These are phyloP conservation scores for Brachyistius frenatus DNA, from an alignment of 2,113 vertebrate species.

Conservation along the genomic window DNA sequence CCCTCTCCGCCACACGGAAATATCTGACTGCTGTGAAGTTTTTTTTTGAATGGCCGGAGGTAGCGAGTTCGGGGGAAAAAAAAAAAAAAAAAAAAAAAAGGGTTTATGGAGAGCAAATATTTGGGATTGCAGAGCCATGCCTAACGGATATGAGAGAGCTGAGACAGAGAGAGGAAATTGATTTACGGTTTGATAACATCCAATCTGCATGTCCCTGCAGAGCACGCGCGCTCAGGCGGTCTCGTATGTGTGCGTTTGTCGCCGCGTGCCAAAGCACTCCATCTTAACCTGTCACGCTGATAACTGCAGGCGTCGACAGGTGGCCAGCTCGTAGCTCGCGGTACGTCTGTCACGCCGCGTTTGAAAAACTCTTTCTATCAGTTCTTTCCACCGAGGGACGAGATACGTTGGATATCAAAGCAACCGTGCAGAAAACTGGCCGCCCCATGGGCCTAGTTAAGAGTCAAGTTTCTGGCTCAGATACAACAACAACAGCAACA, in stretches of 20 bases:
- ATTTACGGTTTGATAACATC: slow-evolving; percentile 43
- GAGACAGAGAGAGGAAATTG: slow-evolving; percentile 14
- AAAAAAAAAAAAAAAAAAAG: neutral
- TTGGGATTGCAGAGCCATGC: slow-evolving; percentile 18
- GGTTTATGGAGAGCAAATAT: slow-evolving; percentile 26
- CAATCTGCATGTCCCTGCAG: slow-evolving; percentile 51
- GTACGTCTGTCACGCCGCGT: slow-evolving; percentile 23
- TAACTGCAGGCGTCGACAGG: slow-evolving; percentile 62
- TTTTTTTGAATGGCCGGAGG: slow-evolving; percentile 18
- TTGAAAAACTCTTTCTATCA: slow-evolving; percentile 22
- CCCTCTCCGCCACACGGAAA: neutral
- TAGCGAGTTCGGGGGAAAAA: neutral
- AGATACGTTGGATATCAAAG: slow-evolving; percentile 30
- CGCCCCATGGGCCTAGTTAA: slow-evolving; percentile 32
- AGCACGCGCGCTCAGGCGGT: slow-evolving; percentile 26
- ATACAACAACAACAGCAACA: neutral
- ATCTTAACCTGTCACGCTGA: slow-evolving; percentile 61
- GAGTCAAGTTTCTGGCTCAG: slow-evolving; percentile 5
- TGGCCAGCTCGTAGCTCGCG: slow-evolving; percentile 20
- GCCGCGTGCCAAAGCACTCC: slow-evolving; percentile 46
- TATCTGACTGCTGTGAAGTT: slow-evolving; percentile 26
- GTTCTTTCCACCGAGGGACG: neutral
- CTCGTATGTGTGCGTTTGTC: slow-evolving; percentile 14
- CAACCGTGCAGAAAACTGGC: slow-evolving; percentile 30
- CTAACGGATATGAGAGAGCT: slow-evolving; percentile 23